phyloP scores from a whole-genome alignment of 2,113 vertebrate genomes.

The Barbus barbus region DNA sequence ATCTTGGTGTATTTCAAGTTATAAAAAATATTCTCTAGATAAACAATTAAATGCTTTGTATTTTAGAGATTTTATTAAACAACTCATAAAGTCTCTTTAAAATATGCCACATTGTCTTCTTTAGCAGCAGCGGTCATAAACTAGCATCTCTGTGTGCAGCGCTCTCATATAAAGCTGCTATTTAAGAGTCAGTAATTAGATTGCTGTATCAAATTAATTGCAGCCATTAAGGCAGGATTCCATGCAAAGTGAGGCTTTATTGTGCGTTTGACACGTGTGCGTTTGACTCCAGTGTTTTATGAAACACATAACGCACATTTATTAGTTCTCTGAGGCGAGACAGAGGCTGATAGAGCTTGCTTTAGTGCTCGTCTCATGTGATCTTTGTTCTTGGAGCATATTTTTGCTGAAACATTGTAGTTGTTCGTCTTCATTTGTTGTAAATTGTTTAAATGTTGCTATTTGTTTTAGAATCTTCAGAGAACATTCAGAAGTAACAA shows the following conservation, averaged over 20 bases:
- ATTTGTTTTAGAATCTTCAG: too few relatives aligned
- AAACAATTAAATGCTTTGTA: not conserved
- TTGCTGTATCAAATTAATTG: constrained; percentile 56
- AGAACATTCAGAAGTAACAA: too few relatives aligned
- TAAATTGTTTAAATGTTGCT: too few relatives aligned
- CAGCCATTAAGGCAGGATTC: constrained; percentile 69
- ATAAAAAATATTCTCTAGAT: not conserved
- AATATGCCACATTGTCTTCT: not conserved
- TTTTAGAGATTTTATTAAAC: too few relatives aligned
- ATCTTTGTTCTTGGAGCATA: too few relatives aligned
- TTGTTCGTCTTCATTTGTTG: too few relatives aligned
- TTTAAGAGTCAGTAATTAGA: constrained; percentile 41
- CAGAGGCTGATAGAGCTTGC: too few relatives aligned
- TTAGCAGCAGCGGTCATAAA: constrained; percentile 27
- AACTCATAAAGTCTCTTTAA: not conserved
- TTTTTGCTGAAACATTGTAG: too few relatives aligned
- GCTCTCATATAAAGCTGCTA: constrained; percentile 31
- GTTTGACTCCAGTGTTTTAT: too few relatives aligned
- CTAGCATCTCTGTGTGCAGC: constrained; percentile 10
- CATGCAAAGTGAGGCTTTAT: constrained; percentile 72
- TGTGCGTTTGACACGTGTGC: constrained; percentile 40
- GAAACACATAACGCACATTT: too few relatives aligned
- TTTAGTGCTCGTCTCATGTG: too few relatives aligned
- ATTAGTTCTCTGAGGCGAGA: too few relatives aligned
- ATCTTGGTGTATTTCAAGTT: not conserved